Base-by-base conservation (phyloP, 2,797 vertebrate species). In the Strix occidentalis region DNA sequence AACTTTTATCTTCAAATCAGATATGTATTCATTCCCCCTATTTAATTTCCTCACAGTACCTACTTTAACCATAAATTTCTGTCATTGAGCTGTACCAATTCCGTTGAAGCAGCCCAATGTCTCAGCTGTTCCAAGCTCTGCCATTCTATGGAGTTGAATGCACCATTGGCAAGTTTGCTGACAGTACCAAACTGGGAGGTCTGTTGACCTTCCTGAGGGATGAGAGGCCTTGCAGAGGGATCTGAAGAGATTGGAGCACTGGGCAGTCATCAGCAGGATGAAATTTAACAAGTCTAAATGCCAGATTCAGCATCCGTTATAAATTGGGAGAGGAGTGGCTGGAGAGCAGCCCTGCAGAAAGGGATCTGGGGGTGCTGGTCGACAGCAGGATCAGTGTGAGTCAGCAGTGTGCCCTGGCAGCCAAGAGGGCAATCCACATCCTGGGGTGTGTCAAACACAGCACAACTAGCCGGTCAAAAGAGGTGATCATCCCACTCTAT, bases 401-500 rank as follows among this genome's bases (percentile, higher is more conserved):
- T 7, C 48, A 86, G 39, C 11, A 0, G 0, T 1, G 10, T 7
- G 39, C 14, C 26, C 51, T 18, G 31, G 29, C 23, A 83, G 9
- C 20, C 41, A 51, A 25, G 58, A 53, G 9, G 29, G 17, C 25
- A 84, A 90, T 18, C 4, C 6, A 0, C 11, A 37, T 10, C 23
- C 19, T n/a, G 17, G 11, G 3, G 6, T 33, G 11, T 35, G 17
- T 11, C 50, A 77, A 56, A 75, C 0, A 3, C 26, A 41, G 31
- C 6, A 29, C 18, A 39, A 70, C 9, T 37, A 74, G 8, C 8
- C 1, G 0, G 21, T 33, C n/a, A 25, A 48, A 11, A 82, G 17
- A 54, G 14, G 3, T 0, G 3, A 25, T 37, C 31, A 48, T n/a
- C 13, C 41, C 1, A 0, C 58, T 50, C 4, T 48, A 17, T 7